Evolutionary conservation across 2,797 vertebrate species (phyloP).

Genomic region (Rhincodon typus): DNA sequence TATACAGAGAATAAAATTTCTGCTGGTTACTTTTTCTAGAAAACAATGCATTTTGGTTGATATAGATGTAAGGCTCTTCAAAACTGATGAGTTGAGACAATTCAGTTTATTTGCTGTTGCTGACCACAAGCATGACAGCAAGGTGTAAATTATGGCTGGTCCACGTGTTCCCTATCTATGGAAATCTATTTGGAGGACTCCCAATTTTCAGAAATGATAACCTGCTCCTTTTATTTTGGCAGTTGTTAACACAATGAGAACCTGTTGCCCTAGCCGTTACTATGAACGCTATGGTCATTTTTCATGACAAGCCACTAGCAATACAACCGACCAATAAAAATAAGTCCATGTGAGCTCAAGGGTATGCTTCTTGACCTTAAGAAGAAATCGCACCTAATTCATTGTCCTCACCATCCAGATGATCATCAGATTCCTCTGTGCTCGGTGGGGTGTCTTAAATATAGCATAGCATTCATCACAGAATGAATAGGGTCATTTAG

Average conservation of each 20-base stretch:
- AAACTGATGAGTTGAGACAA: not conserved
- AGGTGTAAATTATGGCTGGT: not conserved
- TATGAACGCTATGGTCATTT: not conserved
- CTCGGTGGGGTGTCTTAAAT: constrained; percentile 20
- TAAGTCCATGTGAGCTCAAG: not conserved
- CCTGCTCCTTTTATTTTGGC: not conserved
- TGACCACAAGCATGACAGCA: not conserved
- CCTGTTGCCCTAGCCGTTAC: not conserved
- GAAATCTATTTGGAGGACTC: not conserved
- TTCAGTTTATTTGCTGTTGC: not conserved
- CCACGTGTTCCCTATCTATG: not conserved
- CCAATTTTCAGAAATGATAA: not conserved
- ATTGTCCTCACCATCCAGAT: not conserved
- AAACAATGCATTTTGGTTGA: not conserved
- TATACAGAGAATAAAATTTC: not conserved
- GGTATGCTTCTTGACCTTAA: not conserved
- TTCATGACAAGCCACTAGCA: not conserved
- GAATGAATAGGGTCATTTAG: constrained; percentile 35
- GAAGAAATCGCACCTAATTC: constrained; percentile 19
- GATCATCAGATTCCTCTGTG: constrained; percentile 10
- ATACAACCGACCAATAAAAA: not conserved
- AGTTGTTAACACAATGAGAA: not conserved
- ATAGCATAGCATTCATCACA: constrained; percentile 24
- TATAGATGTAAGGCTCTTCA: not conserved
- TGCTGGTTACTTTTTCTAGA: not conserved